A percentile compares a stretch with the other conserved stretches of the same genome.
phyloP scores from a whole-genome alignment of 1,140 invertebrate genomes.

The Vollenhovia emeryi region DNA sequence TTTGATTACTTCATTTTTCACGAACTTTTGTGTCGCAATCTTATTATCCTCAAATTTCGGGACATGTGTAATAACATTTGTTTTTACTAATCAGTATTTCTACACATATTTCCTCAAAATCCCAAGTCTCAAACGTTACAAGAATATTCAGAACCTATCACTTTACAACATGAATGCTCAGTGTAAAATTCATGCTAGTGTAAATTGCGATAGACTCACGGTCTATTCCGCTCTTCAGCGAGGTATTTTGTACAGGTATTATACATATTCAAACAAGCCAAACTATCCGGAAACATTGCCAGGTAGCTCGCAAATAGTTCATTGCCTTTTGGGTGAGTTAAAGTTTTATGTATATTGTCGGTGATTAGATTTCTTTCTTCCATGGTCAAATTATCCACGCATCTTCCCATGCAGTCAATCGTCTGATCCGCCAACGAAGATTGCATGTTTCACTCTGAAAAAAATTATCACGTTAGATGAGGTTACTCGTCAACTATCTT shows the following conservation, averaged over 20 bases:
- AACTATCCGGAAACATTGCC: constrained; percentile 56
- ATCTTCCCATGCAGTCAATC: constrained; percentile 77
- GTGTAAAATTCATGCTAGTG: neutral
- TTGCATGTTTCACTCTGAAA: constrained; percentile 60
- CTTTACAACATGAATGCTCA: neutral
- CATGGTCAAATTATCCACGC: constrained; percentile 67
- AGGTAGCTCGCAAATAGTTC: constrained; percentile 76
- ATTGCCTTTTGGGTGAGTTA: constrained; percentile 66
- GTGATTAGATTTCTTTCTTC: constrained; percentile 74
- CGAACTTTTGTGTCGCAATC: no score
- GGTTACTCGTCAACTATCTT: neutral
- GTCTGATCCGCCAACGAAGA: constrained; percentile 36
- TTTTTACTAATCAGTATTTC: neutral
- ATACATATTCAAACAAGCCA: constrained; percentile 74
- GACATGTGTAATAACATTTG: no score
- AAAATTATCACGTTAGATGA: neutral
- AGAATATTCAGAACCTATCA: neutral
- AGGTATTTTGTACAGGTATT: constrained; percentile 64
- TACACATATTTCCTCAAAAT: constrained; percentile 14
- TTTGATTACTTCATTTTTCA: no score
- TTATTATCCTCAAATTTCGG: no score
- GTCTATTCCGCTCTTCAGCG: constrained; percentile 51
- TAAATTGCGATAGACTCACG: constrained; percentile 61
- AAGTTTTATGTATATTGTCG: constrained; percentile 72
- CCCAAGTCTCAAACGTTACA: neutral